A percentile compares a stretch with the other conserved stretches of the same genome.
Conservation (phyloP, 2,113 vertebrate species). For the Arothron firmamentum region DNA sequence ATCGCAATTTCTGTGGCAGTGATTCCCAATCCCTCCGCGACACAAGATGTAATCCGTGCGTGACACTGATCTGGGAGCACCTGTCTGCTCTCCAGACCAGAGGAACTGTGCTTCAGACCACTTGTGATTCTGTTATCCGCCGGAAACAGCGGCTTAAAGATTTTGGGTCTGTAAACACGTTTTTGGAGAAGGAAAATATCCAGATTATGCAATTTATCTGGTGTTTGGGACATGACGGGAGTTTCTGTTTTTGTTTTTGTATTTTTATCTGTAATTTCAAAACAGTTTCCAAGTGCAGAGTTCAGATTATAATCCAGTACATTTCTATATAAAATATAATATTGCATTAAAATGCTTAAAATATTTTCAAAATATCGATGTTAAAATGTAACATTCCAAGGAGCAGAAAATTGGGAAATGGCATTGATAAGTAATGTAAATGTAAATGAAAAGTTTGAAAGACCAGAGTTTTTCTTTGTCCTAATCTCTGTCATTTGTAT, state of each 20-base stretch:
- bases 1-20: constrained; percentile 53
- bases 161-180: constrained; percentile 1
- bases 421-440: too few species aligned
- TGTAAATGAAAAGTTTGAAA: constrained; percentile 38
- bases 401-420: neutral
- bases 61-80: constrained; percentile 73
- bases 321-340: too few species aligned
- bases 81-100: constrained; percentile 56
- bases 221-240: neutral
- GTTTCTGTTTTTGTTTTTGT: neutral
- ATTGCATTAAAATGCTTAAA: too few species aligned
- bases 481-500: constrained; percentile 29
- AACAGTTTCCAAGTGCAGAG: neutral
- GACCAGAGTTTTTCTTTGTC: constrained; percentile 14
- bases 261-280: constrained; percentile 7
- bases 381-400: neutral
- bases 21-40: constrained; percentile 58
- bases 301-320: too few species aligned
- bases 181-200: constrained; percentile 11
- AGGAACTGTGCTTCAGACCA: constrained; percentile 31
- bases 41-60: constrained; percentile 65
- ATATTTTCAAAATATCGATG: too few species aligned
- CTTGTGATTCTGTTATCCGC: constrained; percentile 2
- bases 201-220: constrained; percentile 14
- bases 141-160: constrained; percentile 7